These are phyloP conservation scores for Melolontha melolontha DNA, from an alignment of 2,888 invertebrate genomes.

Conservation along the genomic window DNA sequence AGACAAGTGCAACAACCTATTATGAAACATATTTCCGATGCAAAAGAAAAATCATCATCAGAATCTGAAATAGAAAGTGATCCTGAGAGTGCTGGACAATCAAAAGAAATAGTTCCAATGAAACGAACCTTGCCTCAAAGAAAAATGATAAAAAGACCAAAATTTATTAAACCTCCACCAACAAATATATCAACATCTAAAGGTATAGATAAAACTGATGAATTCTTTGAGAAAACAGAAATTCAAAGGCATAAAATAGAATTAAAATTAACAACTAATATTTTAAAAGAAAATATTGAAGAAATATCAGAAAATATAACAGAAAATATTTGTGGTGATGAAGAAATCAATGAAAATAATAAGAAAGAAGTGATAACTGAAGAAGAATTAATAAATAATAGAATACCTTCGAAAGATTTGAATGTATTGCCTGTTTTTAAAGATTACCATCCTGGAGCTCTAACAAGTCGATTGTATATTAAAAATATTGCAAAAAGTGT, in stretches of 20 bases:
- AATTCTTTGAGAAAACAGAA: slow-evolving; percentile 69
- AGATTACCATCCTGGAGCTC: slow-evolving; percentile 85
- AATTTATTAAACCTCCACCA: slow-evolving; percentile 66
- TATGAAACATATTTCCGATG: not conserved
- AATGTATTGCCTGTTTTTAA: slow-evolving; percentile 83
- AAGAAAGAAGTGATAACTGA: slow-evolving; percentile 69
- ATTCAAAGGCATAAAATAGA: slow-evolving; percentile 67
- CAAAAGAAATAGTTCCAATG: slow-evolving; percentile 64
- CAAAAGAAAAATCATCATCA: slow-evolving; percentile 47
- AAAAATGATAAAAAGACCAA: slow-evolving; percentile 69
- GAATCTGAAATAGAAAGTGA: slow-evolving; percentile 79
- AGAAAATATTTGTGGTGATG: slow-evolving; percentile 45
- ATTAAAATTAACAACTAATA: slow-evolving; percentile 65
- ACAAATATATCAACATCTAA: slow-evolving; percentile 56
- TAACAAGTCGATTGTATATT: slow-evolving; percentile 88
- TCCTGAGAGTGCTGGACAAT: slow-evolving; percentile 62
- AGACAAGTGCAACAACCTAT: slow-evolving; percentile 32
- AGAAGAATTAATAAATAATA: slow-evolving; percentile 75
- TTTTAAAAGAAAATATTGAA: slow-evolving; percentile 46
- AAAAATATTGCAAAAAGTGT: slow-evolving; percentile 91
- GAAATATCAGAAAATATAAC: slow-evolving; percentile 43
- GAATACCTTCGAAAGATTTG: slow-evolving; percentile 79
- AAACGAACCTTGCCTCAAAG: slow-evolving; percentile 65
- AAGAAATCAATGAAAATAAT: slow-evolving; percentile 50
- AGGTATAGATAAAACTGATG: slow-evolving; percentile 64